Evolutionary conservation across 2,113 vertebrate genomes (phyloP).

Genomic region (Menidia beryllina): DNA sequence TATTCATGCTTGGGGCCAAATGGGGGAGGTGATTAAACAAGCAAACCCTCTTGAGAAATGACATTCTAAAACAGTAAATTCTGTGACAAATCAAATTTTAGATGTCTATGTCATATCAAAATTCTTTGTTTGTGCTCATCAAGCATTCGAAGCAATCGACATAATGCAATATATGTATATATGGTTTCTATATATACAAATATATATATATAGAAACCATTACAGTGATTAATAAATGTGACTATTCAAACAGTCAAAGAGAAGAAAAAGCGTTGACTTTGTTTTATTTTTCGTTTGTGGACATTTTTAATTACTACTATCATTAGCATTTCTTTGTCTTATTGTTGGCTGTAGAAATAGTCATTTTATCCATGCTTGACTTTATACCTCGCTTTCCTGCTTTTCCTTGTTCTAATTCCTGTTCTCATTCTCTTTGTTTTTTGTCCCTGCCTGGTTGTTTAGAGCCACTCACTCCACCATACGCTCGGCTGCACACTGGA

Average conservation of each 20-base stretch:
- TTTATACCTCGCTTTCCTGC: not conserved
- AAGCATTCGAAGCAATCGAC: not conserved
- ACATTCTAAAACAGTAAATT: conserved; percentile 29
- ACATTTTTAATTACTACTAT: not conserved
- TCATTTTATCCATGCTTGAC: not conserved
- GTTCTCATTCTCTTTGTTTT: conserved; percentile 35
- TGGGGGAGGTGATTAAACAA: conserved; percentile 44
- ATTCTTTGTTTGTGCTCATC: not conserved
- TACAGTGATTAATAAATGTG: too few relatives aligned
- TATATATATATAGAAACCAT: too few relatives aligned
- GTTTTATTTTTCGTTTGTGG: too few relatives aligned
- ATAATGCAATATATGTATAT: too few relatives aligned
- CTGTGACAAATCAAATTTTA: conserved; percentile 10
- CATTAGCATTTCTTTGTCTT: not conserved
- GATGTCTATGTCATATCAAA: conserved; percentile 12
- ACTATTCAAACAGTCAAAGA: too few relatives aligned
- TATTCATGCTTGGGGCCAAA: conserved; percentile 34
- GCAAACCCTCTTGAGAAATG: conserved; percentile 38
- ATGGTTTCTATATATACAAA: too few relatives aligned
- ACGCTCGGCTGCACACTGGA: conserved; percentile 58
- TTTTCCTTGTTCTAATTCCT: conserved; percentile 13
- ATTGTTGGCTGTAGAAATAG: not conserved
- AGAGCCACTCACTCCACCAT: conserved; percentile 67
- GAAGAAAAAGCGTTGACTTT: too few relatives aligned
- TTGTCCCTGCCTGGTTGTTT: conserved; percentile 46